A percentile compares a stretch with the other conserved stretches of the same genome.
These are phyloP conservation scores for Ectemnius continuus DNA, from an alignment of 2,888 invertebrate genomes.

Conservation along the genomic window DNA sequence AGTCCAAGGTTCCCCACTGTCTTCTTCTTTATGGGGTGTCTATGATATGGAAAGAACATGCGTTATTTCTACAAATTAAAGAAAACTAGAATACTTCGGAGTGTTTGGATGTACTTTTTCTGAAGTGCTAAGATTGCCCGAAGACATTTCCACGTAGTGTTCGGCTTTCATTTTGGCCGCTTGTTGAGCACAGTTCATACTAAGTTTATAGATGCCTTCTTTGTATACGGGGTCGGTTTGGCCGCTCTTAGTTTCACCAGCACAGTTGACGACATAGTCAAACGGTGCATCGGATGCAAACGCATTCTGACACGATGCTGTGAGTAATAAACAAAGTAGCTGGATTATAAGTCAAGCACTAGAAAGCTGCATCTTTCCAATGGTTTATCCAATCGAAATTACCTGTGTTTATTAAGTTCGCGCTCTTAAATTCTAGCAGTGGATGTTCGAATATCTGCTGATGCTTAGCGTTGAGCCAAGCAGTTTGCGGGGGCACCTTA, in stretches of 20 bases:
- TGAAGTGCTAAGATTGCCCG: slow-evolving; percentile 87
- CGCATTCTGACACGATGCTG: slow-evolving; percentile 90
- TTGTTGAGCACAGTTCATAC: slow-evolving; percentile 89
- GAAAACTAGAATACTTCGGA: no score
- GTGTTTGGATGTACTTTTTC: slow-evolving; percentile 82
- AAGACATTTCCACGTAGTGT: slow-evolving; percentile 90
- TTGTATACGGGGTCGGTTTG: slow-evolving; percentile 94
- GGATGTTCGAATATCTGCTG: slow-evolving; percentile 86
- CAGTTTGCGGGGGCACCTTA: slow-evolving; percentile 95
- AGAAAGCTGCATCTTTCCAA: no score
- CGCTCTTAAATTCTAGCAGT: slow-evolving; percentile 92
- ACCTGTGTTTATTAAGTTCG: slow-evolving; percentile 94
- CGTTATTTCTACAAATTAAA: not conserved
- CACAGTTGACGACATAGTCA: slow-evolving; percentile 92
- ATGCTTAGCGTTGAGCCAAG: slow-evolving; percentile 90
- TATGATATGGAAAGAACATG: slow-evolving; percentile 56
- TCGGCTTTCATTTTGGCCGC: slow-evolving; percentile 85
- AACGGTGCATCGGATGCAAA: slow-evolving; percentile 84
- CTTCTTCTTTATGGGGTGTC: slow-evolving; percentile 87
- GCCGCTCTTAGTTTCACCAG: slow-evolving; percentile 93
- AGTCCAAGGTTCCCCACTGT: slow-evolving; percentile 90
- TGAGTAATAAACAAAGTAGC: slow-evolving; percentile 55
- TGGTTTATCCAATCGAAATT: slow-evolving; percentile 45
- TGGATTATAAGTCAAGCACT: not conserved
- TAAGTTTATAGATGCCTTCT: slow-evolving; percentile 92